phyloP scores from a whole-genome alignment of 2,888 invertebrate genomes.

The Eristalis pertinax region DNA sequence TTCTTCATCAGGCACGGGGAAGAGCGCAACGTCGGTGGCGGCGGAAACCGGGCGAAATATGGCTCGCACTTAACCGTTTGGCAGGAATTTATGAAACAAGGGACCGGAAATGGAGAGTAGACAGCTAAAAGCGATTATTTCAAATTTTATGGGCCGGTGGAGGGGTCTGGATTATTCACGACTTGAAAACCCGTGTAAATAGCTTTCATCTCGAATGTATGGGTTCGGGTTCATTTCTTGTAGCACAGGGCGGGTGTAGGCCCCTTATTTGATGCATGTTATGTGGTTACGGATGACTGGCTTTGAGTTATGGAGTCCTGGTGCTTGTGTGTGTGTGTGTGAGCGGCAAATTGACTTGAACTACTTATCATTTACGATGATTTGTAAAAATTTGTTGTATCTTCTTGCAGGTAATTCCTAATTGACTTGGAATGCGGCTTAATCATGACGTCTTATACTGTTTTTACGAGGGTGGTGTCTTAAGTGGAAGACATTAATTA shows the following conservation, averaged over 20 bases:
- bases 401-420: slow-evolving; percentile 36
- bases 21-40: background rate
- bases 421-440: background rate
- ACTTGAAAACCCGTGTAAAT: slow-evolving; percentile 18
- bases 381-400: slow-evolving; percentile 34
- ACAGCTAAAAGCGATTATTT: slow-evolving; percentile 58
- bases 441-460: background rate
- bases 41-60: slow-evolving; percentile 26
- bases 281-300: slow-evolving; percentile 32
- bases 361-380: slow-evolving; percentile 18
- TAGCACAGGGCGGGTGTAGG: slow-evolving; percentile 6
- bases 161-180: slow-evolving; percentile 29
- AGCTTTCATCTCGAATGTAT: slow-evolving; percentile 32
- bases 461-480: background rate
- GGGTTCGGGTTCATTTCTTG: slow-evolving; percentile 56
- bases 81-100: slow-evolving; percentile 50
- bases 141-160: slow-evolving; percentile 52
- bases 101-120: slow-evolving; percentile 54
- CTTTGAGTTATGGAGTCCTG: slow-evolving; percentile 6
- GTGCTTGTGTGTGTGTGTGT: background rate
- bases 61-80: slow-evolving; percentile 56
- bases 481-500: too few relatives aligned
- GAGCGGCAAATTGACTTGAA: slow-evolving; percentile 4
- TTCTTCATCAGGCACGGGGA: slow-evolving; percentile 11
- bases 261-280: slow-evolving; percentile 27